Base-by-base conservation (phyloP, 1,140 invertebrate species). In the Coenobita brevimanus region DNA sequence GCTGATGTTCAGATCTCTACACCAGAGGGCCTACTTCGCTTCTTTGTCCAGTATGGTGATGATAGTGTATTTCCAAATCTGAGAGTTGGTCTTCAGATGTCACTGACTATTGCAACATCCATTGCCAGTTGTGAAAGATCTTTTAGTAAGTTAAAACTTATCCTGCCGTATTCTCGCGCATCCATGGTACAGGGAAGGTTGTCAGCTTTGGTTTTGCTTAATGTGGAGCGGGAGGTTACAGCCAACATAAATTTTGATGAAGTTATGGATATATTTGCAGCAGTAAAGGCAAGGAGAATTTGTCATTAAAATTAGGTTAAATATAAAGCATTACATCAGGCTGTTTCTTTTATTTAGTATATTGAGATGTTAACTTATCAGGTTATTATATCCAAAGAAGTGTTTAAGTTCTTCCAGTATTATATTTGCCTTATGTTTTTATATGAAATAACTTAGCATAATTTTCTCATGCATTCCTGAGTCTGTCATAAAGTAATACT, bases 61-160 rank as follows among this genome's bases (percentile, higher is more conserved):
- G 62, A 64, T 64, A n/a, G n/a, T n/a, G 62, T 64, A 64, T 64
- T 64, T 64, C 62, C 62, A 64, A 64, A 64, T 64, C 62, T 64
- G 4, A 64, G 62, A 64, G 21, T 64, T 64, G 62, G 62, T 64
- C 62, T 64, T 64, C 62, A 64, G 62, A 64, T 64, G n/a, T 64
- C 33, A 21, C 33, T 64, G 62, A 64, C 62, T 64, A 21, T 64
- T 64, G 62, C 21, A 64, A 64, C 21, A 64, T 64, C 62, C 62
- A 64, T 64, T 6, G 62, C 62, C 21, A 64, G 62, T 21, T 64
- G 62, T 64, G 62, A 64, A 64, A 6, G 6, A 30, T 64, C 62
- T 21, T 6, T 64, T 6, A 64, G 62, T 64, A 64, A 64, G 21
- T 64, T 64, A 64, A 64, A 64, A 21, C 62, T 64, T 64, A 64